Base-by-base conservation (phyloP, 2,888 invertebrate genomes). In the Apodemia zela region DNA sequence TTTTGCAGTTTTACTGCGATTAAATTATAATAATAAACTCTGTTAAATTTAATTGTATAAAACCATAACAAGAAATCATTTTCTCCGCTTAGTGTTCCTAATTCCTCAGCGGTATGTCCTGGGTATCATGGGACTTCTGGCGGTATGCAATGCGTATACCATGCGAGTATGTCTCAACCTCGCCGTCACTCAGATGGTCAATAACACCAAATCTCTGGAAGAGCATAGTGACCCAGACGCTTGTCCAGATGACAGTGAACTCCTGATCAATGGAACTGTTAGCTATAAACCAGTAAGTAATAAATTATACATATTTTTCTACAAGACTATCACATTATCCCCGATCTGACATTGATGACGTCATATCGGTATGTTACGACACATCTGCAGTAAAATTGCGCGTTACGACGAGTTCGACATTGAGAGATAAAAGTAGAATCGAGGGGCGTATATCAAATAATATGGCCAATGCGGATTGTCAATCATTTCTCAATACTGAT, bases 61-160 rank as follows among this genome's bases (percentile, higher is more conserved):
- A 13, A 57, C n/a, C 15, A 57, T 57, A 57, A 57, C 15, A 25
- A 29, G 3, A 29, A 57, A 57, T 57, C 25, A 63, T 83, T 89
- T 81, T 84, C 75, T 82, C 80, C 71, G 73, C 75, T 70, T 86
- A 94, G 94, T 90, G 79, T 93, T 93, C 81, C 66, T 93, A 76
- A 93, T 95, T 73, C 94, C 94, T 60, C 95, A 95, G 87, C 93
- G 95, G 74, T 94, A 95, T 79, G 93, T 95, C 73, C 84, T 95
- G 73, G 93, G 94, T 72, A 92, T 95, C 68, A 95, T 96, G 95
- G 95, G 95, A n/a, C 93, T 95, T 74, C 77, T 95, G 71, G 95
- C 94, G 8, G 93, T 96, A n/a, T 92, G 95, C 79, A 95, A 95
- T 78, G 95, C 95, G n/a, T 95, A 95, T 76, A 94, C 95, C 51